A percentile compares a stretch with the other conserved stretches of the same genome.
phyloP scores from a whole-genome alignment of 1,140 invertebrate genomes.

The Trialeurodes vaporariorum region DNA sequence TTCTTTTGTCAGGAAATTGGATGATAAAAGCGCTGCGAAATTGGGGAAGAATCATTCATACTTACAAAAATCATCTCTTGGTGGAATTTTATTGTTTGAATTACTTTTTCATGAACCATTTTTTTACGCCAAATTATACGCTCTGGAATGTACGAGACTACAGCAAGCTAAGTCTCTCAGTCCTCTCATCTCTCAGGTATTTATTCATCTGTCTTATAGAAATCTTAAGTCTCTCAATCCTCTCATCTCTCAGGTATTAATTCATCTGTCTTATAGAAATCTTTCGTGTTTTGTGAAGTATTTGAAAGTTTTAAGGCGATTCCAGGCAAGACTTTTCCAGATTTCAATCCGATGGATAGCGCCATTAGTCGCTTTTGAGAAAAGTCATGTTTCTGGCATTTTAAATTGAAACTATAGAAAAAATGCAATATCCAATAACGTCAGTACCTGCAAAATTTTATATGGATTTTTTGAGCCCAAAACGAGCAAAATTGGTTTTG shows the following conservation, averaged over 20 bases:
- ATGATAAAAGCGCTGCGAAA: neutral
- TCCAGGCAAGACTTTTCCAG: too few species aligned
- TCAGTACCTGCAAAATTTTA: too few species aligned
- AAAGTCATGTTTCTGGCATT: too few species aligned
- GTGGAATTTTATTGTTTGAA: conserved; percentile 54
- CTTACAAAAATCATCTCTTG: conserved; percentile 56
- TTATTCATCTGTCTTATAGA: too few species aligned
- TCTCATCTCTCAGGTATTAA: conserved; percentile 41
- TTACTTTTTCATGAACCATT: conserved; percentile 59
- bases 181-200: conserved; percentile 42
- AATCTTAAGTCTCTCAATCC: conserved; percentile 39
- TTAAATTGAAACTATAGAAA: too few species aligned
- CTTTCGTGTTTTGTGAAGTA: too few species aligned
- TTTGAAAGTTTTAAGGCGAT: too few species aligned
- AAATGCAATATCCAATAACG: too few species aligned
- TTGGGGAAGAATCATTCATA: conserved; percentile 36
- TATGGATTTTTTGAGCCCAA: too few species aligned
- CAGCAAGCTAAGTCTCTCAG: conserved; percentile 40
- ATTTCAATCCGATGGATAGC: too few species aligned
- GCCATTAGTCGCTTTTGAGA: too few species aligned
- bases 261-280: too few species aligned
- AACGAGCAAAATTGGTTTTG: neutral
- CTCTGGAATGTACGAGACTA: conserved; percentile 52
- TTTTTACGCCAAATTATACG: conserved; percentile 58
- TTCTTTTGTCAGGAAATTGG: neutral